These are phyloP conservation scores for Eueides isabella DNA, from an alignment of 1,140 invertebrate species.

Conservation along the genomic window DNA sequence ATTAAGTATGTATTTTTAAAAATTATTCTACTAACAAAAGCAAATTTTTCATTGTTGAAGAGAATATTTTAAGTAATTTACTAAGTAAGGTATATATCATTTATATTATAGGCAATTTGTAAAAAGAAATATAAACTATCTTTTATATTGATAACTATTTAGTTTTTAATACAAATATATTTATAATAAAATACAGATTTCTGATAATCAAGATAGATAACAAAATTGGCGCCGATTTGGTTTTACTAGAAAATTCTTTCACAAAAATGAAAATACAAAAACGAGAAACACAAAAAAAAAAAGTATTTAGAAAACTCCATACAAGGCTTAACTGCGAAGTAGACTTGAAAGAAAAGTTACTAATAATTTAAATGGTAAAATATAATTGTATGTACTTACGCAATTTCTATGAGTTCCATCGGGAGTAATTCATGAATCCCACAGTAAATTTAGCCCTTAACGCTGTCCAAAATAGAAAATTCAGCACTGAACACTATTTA, in stretches of 20 bases:
- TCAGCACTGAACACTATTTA: constrained; percentile 50
- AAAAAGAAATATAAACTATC: background rate
- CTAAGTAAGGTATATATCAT: no score
- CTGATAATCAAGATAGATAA: background rate
- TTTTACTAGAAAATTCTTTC: constrained; percentile 6
- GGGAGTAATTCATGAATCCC: constrained; percentile 55
- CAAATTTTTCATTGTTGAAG: background rate
- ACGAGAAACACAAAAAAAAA: background rate
- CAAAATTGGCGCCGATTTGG: background rate
- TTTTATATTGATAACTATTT: no score
- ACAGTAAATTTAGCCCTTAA: constrained; percentile 60
- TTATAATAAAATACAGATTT: background rate
- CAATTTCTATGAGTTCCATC: constrained; percentile 61
- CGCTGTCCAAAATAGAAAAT: constrained; percentile 72
- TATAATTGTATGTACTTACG: constrained; percentile 59
- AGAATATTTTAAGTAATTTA: background rate
- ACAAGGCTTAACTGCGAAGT: background rate
- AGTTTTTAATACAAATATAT: no score
- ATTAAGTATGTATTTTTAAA: no score
- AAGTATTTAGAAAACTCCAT: background rate
- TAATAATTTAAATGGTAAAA: constrained; percentile 20
- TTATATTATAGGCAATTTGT: background rate
- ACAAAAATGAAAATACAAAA: background rate
- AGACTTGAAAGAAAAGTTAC: background rate
- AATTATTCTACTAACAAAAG: no score